Evolutionary conservation across 2,797 vertebrate genomes (phyloP), one percentile per base, ranked within the genome.

Genomic region (Anguilla megastoma): DNA sequence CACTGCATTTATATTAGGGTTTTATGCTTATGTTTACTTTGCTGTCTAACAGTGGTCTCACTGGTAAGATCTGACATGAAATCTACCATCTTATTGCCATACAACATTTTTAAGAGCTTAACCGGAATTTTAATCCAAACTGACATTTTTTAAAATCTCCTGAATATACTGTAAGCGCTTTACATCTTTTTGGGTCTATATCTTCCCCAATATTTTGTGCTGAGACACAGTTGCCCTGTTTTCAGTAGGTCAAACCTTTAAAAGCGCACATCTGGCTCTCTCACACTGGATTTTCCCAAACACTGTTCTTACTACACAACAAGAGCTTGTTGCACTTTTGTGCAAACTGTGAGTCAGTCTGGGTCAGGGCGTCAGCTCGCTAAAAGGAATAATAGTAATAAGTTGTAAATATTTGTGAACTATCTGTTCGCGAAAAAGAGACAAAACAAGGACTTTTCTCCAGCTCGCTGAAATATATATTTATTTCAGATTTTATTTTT

Each of bases 291-390:
- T 41, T 84, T 45, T 18, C 27, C 27, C 27, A 4, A 30, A 33
- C 4, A 4, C 14, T 84, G 83, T 45, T 58, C n/a, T 3, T 48
- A 33, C 7, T 71, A 30, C 74, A 36, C 41, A 69, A 27, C 83
- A 85, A 8, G 10, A 21, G 16, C 69, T 88, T 85, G n/a, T 85
- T 56, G 33, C 87, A 88, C 66, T 48, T 56, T 36, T 79, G 41
- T 80, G 83, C 24, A 45, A 88, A 50, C 27, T 76, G 69, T 79
- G 87, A 88, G 50, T 88, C 87, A 88, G 30, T n/a, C 66, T 52
- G 33, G 60, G 16, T 74, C 60, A n/a, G 63, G 87, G 60, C 52
- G 85, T 36, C 82, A 50, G 82, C 63, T 52, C 74, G 83, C 27
- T 58, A 52, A 88, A 71, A 41, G 30, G 33, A 88, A 85, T 48